Evolutionary conservation across 1,140 invertebrate genomes (phyloP).

Genomic region (Megathymus violae): DNA sequence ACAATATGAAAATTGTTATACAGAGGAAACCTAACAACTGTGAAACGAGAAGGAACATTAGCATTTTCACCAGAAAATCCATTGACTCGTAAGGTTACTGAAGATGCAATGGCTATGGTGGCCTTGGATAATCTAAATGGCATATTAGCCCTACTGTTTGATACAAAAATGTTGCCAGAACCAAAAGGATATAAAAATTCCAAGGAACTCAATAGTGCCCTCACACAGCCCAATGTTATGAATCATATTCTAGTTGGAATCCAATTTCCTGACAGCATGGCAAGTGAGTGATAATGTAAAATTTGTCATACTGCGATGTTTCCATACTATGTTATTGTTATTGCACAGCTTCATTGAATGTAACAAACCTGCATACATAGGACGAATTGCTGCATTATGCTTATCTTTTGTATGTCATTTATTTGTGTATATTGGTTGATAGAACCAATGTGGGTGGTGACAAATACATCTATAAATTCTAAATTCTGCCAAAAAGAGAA

Average conservation of each 20-base stretch:
- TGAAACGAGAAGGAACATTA: constrained; percentile 65
- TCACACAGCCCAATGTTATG: constrained; percentile 75
- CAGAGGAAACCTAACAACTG: constrained; percentile 68
- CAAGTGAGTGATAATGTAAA: constrained; percentile 60
- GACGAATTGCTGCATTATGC: too few relatives aligned
- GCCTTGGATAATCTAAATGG: constrained; percentile 71
- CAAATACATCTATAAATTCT: too few relatives aligned
- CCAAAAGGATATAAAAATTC: constrained; percentile 72
- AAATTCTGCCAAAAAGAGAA: too few relatives aligned
- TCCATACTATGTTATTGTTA: neutral
- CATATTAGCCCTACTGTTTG: constrained; percentile 67
- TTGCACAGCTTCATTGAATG: neutral
- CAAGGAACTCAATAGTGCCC: constrained; percentile 63
- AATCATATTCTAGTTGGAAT: constrained; percentile 80
- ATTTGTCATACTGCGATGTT: constrained; percentile 12
- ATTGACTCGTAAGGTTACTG: constrained; percentile 66
- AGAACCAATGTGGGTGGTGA: too few relatives aligned
- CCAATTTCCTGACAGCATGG: constrained; percentile 81
- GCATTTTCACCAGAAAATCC: constrained; percentile 76
- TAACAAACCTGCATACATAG: neutral
- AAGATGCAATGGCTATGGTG: constrained; percentile 72
- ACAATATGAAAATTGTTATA: constrained; percentile 13
- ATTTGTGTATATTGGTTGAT: too few relatives aligned
- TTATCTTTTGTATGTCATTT: too few relatives aligned
- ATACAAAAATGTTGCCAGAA: constrained; percentile 63